Evolutionary conservation across 2,888 invertebrate species (phyloP).

Genomic region (Leptura quadrifasciata): DNA sequence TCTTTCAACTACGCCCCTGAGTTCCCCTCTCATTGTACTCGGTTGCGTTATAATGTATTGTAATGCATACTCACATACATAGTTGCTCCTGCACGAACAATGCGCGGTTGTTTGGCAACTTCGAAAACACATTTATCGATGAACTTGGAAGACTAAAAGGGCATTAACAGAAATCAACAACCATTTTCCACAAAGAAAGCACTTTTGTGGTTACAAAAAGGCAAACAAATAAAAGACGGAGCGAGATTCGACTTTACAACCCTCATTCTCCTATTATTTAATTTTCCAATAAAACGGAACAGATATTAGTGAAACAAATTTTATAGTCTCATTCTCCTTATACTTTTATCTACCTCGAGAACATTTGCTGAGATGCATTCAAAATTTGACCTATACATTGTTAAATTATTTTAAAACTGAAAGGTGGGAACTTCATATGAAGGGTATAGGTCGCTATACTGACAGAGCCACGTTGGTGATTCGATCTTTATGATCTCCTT

Average conservation of each 20-base stretch:
- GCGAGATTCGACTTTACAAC: neutral
- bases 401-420: too few relatives aligned
- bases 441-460: too few relatives aligned
- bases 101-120: slow-evolving; percentile 20
- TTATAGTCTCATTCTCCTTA: too few relatives aligned
- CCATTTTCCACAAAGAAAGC: slow-evolving; percentile 18
- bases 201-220: neutral
- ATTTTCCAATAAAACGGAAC: neutral
- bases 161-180: slow-evolving; percentile 52
- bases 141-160: slow-evolving; percentile 30
- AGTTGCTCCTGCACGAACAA: neutral
- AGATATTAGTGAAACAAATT: neutral
- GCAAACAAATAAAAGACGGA: neutral
- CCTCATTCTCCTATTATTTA: neutral
- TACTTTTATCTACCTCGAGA: too few relatives aligned
- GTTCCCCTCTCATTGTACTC: neutral
- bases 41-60: neutral
- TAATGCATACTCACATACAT: slow-evolving; percentile 1
- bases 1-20: neutral
- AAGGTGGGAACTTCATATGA: too few relatives aligned
- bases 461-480: too few relatives aligned
- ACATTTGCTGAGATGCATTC: too few relatives aligned
- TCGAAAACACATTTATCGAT: slow-evolving; percentile 41
- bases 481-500: too few relatives aligned
- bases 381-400: too few relatives aligned